Evolutionary conservation across 1,140 invertebrate genomes (phyloP).

Genomic region (Aphidius ervi): DNA sequence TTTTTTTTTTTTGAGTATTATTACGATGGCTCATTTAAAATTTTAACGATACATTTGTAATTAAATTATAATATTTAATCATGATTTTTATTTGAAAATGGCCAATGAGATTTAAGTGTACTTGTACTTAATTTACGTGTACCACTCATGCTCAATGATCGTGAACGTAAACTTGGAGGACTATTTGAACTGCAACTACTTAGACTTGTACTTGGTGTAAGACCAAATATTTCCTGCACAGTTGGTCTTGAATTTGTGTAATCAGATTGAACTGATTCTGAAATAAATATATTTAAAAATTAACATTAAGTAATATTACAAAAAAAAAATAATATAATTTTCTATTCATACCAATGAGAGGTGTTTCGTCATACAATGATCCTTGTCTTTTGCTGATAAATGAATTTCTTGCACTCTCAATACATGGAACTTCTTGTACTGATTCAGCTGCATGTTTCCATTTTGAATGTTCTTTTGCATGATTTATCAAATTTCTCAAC

Average conservation of each 20-base stretch:
- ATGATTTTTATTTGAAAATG: constrained; percentile 47
- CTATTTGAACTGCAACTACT: constrained; percentile 49
- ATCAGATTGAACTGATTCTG: constrained; percentile 47
- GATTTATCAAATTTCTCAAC: constrained; percentile 48
- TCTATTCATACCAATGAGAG: constrained; percentile 51
- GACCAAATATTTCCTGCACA: constrained; percentile 53
- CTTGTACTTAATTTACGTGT: constrained; percentile 40
- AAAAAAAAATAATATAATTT: constrained; percentile 5
- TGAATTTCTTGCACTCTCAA: constrained; percentile 50
- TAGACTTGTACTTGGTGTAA: constrained; percentile 50
- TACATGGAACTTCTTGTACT: constrained; percentile 58
- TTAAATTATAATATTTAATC: constrained; percentile 29
- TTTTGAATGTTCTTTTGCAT: constrained; percentile 54
- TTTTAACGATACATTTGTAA: constrained; percentile 6
- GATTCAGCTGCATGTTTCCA: constrained; percentile 64
- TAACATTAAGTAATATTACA: background rate
- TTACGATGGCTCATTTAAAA: constrained; percentile 17
- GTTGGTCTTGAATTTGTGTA: constrained; percentile 41
- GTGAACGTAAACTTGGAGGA: constrained; percentile 49
- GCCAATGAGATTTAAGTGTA: constrained; percentile 45
- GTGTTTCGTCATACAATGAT: constrained; percentile 61
- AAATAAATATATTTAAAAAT: constrained; percentile 24
- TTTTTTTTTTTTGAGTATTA: constrained; percentile 12
- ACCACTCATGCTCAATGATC: constrained; percentile 46
- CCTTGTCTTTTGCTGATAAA: constrained; percentile 54